These are phyloP conservation scores for Marisa cornuarietis DNA, from an alignment of 1,140 invertebrate species.

Conservation along the genomic window DNA sequence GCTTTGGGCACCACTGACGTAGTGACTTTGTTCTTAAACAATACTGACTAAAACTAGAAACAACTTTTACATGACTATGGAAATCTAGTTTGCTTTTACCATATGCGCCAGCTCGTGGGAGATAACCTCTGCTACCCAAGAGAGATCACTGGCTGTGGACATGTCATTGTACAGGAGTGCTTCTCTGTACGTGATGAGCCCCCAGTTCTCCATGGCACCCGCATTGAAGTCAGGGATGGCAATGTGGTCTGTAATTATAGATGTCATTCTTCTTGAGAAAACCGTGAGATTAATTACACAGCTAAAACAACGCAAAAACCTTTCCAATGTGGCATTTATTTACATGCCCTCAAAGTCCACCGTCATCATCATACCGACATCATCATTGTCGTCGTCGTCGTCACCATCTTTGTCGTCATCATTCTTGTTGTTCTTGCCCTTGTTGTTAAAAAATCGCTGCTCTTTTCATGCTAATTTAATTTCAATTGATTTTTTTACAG, in stretches of 20 bases:
- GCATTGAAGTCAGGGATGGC: constrained; percentile 95
- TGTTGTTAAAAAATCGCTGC: neutral
- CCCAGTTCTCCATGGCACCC: constrained; percentile 97
- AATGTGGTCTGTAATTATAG: constrained; percentile 76
- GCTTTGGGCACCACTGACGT: too few species aligned
- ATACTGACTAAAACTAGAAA: too few species aligned
- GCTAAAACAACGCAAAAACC: too few species aligned
- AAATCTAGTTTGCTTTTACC: constrained; percentile 35
- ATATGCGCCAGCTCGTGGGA: constrained; percentile 87
- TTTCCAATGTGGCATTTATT: too few species aligned
- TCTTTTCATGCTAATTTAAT: neutral
- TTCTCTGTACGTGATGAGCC: constrained; percentile 85
- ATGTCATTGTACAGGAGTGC: constrained; percentile 78
- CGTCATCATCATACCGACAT: too few species aligned
- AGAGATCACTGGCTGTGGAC: constrained; percentile 77
- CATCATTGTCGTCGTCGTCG: too few species aligned
- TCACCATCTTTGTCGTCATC: constrained; percentile 70
- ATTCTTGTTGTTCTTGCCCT: neutral
- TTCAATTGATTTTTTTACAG: too few species aligned
- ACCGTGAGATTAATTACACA: neutral
- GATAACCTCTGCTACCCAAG: constrained; percentile 79
- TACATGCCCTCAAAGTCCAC: too few species aligned
- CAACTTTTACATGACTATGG: too few species aligned
- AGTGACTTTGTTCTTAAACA: too few species aligned
- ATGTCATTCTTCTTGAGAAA: constrained; percentile 67